Percentiles rank a stretch among this genome's conserved stretches.
Conservation (phyloP, 2,888 invertebrate species). For the Sarcophaga carnaria region DNA sequence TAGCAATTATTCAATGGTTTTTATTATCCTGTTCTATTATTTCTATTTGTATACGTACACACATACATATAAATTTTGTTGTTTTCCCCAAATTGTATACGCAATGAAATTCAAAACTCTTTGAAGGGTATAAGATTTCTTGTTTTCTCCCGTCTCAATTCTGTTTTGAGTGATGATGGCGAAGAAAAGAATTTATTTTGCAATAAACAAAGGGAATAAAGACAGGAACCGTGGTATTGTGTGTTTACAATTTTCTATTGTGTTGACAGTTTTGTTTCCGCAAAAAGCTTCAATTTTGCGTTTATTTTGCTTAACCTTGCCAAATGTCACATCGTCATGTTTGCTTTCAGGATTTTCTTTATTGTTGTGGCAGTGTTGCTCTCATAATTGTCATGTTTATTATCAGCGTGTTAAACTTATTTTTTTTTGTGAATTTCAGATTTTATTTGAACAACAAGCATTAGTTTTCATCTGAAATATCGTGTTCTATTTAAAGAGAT, state of each 20-base stretch:
- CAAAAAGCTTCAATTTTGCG: neutral
- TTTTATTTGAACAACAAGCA: neutral
- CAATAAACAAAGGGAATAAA: neutral
- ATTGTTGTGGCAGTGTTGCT: neutral
- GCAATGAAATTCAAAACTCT: constrained; percentile 43
- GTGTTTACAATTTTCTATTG: constrained; percentile 27
- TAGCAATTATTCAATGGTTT: constrained; percentile 44
- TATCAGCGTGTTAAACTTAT: constrained; percentile 37
- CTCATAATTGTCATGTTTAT: constrained; percentile 49
- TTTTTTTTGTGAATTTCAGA: neutral
- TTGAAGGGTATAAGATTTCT: constrained; percentile 35
- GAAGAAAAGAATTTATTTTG: neutral
- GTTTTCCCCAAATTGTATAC: neutral
- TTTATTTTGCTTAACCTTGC: constrained; percentile 31
- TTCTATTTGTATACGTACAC: neutral
- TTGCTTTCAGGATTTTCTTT: neutral
- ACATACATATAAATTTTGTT: too few relatives aligned
- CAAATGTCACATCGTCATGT: constrained; percentile 34
- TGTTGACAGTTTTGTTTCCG: constrained; percentile 60
- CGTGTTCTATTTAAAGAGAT: neutral
- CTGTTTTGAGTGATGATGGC: neutral
- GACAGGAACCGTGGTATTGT: neutral
- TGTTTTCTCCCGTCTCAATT: neutral
- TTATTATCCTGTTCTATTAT: constrained; percentile 36
- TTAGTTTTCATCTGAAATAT: neutral